Evolutionary conservation across 2,888 invertebrate genomes (phyloP).

Genomic region (Trissoscelio sp.): DNA sequence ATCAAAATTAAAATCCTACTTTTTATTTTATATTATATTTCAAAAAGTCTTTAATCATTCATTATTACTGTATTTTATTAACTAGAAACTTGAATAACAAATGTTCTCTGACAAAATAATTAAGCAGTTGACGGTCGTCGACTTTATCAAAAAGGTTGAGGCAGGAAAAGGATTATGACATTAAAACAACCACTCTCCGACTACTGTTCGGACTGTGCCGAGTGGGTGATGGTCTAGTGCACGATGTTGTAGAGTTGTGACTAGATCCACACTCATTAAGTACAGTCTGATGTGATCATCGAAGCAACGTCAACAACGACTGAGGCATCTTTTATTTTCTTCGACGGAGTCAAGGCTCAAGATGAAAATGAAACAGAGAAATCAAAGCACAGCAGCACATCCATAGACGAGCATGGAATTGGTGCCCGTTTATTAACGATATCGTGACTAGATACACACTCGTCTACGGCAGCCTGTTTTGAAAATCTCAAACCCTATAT

Average conservation of each 20-base stretch:
- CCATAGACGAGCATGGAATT: constrained; percentile 93
- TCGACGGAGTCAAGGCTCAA: too few relatives aligned
- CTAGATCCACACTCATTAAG: constrained; percentile 96
- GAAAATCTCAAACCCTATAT: constrained; percentile 68
- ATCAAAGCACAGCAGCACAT: constrained; percentile 85
- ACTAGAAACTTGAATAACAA: too few relatives aligned
- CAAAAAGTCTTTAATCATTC: too few relatives aligned
- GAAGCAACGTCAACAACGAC: neutral
- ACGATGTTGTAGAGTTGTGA: constrained; percentile 87
- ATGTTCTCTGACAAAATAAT: too few relatives aligned
- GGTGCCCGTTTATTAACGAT: constrained; percentile 86
- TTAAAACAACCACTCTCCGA: too few relatives aligned
- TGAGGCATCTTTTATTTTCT: neutral
- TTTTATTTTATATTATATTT: too few relatives aligned
- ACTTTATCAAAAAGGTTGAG: too few relatives aligned
- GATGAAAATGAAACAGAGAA: constrained; percentile 21
- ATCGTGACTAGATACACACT: constrained; percentile 95
- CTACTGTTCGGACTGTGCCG: constrained; percentile 81
- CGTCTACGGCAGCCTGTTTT: constrained; percentile 88
- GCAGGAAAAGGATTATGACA: too few relatives aligned
- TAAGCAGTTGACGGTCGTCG: too few relatives aligned
- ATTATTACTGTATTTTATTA: too few relatives aligned
- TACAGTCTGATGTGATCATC: constrained; percentile 81
- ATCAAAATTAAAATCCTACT: too few relatives aligned
- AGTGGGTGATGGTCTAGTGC: constrained; percentile 91